Evolutionary conservation across 2,888 invertebrate genomes (phyloP), one percentile per base, ranked within the genome.

Genomic region (Eupithecia vulgata): DNA sequence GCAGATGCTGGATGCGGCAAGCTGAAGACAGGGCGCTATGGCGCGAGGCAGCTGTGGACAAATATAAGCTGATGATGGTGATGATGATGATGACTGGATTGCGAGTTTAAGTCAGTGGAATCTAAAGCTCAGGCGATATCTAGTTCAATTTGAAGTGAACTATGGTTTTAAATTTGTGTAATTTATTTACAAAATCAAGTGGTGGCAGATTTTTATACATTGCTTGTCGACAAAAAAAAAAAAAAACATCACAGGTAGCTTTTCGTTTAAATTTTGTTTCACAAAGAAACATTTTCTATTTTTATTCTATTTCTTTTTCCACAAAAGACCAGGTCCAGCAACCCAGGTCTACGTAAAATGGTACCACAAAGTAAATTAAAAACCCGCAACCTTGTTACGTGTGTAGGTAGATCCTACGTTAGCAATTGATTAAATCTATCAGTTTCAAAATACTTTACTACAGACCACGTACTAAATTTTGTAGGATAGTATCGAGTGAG

Each of bases 381-480:
- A 61, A 30, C 61, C 34, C 61, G 17, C 34, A 17, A 34, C 17
- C 25, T 57, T 25, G 57, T 57, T 57, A 57, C 57, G 57, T 57
- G 52, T 25, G 21, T 21, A 48, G 48, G 8, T 48, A 12, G 48
- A 1, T n/a, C 25, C 3, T 25, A 57, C 21, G 57, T 8, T 57
- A 25, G 2, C 17, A 61, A 34, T 61, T 61, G 61, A 61, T 61
- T 34, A 30, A 61, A 61, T 61, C 59, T 30, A 30, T 59, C 61
- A 61, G 34, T 61, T 34, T 34, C 7, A 34, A 34, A 30, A 30
- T 34, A 15, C 34, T 34, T 7, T 34, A 30, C 17, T 59, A 30
- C n/a, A 59, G 15, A 59, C 61, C 3, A 10, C 30, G 15, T 34
- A 7, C 34, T 15, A 12, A 17, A 61, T 17, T 34, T 34, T 61